Conservation (phyloP, 2,888 invertebrate species). For the Melanargia galathea region DNA sequence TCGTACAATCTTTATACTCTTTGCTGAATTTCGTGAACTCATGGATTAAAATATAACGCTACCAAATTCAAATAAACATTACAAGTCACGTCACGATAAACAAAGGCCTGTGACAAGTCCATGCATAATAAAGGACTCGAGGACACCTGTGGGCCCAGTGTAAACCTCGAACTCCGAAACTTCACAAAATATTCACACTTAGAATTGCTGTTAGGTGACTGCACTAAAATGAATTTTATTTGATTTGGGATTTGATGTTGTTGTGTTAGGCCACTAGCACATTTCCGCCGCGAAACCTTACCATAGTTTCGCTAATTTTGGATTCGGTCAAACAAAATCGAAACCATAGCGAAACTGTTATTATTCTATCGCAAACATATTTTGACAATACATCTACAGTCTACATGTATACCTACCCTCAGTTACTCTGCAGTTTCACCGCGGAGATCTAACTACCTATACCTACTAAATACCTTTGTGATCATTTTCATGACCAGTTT, state of each 20-base stretch:
- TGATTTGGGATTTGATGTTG: background rate
- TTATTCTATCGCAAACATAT: too few species aligned
- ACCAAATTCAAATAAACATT: background rate
- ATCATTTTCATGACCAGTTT: too few species aligned
- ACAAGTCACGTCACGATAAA: conserved; percentile 5
- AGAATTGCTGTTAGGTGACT: background rate
- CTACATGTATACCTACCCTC: too few species aligned
- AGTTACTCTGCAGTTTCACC: too few species aligned
- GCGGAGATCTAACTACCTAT: too few species aligned
- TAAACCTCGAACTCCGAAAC: conserved; percentile 55
- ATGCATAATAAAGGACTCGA: conserved; percentile 15
- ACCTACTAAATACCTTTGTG: too few species aligned
- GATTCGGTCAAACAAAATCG: too few species aligned
- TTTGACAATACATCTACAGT: too few species aligned
- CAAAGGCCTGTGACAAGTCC: background rate
- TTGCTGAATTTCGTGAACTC: background rate
- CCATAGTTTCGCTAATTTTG: too few species aligned
- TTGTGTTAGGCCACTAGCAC: too few species aligned
- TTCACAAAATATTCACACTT: conserved; percentile 30
- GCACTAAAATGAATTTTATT: background rate
- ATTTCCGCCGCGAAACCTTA: too few species aligned
- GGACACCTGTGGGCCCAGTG: conserved; percentile 42
- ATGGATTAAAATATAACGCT: background rate
- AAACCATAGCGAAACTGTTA: too few species aligned
- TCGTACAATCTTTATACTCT: background rate